These are phyloP conservation scores for Subacronicta megacephala DNA, from an alignment of 2,888 invertebrate species.

Conservation along the genomic window DNA sequence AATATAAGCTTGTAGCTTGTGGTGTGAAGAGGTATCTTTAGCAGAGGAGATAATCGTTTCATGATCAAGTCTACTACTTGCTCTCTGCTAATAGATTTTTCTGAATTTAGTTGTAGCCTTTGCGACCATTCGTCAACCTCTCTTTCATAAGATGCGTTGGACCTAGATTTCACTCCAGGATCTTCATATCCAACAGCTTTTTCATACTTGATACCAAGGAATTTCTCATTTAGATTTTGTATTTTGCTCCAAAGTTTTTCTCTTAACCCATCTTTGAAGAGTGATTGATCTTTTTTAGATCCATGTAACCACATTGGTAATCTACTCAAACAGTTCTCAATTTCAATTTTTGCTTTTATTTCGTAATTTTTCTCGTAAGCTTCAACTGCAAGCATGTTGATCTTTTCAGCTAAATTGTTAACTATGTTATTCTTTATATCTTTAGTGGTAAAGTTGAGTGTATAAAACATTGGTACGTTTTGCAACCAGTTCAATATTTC, in stretches of 20 bases:
- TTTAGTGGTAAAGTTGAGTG: constrained; percentile 47
- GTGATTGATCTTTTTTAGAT: constrained; percentile 47
- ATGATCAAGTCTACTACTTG: constrained; percentile 27
- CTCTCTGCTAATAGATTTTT: constrained; percentile 7
- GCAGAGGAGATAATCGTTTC: constrained; percentile 25
- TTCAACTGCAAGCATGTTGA: constrained; percentile 53
- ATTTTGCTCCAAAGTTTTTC: constrained; percentile 63
- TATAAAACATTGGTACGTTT: constrained; percentile 62
- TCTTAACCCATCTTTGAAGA: constrained; percentile 56
- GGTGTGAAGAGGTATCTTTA: constrained; percentile 36
- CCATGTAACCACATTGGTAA: constrained; percentile 66
- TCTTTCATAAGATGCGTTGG: constrained; percentile 15
- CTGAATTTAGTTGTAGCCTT: constrained; percentile 19
- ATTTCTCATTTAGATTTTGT: constrained; percentile 51
- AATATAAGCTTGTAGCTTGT: constrained; percentile 55
- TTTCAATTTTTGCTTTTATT: constrained; percentile 54
- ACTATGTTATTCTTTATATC: constrained; percentile 59
- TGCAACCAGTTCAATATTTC: constrained; percentile 64
- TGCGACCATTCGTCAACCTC: constrained; percentile 44
- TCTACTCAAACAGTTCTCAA: constrained; percentile 62
- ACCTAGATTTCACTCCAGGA: background rate
- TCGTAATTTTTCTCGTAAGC: constrained; percentile 49
- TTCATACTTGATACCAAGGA: constrained; percentile 21
- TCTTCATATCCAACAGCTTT: background rate
- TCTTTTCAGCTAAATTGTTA: constrained; percentile 62